Evolutionary conservation across 2,113 vertebrate species (phyloP), one percentile per base, ranked within the genome.

Genomic region (Phoenicopterus ruber): DNA sequence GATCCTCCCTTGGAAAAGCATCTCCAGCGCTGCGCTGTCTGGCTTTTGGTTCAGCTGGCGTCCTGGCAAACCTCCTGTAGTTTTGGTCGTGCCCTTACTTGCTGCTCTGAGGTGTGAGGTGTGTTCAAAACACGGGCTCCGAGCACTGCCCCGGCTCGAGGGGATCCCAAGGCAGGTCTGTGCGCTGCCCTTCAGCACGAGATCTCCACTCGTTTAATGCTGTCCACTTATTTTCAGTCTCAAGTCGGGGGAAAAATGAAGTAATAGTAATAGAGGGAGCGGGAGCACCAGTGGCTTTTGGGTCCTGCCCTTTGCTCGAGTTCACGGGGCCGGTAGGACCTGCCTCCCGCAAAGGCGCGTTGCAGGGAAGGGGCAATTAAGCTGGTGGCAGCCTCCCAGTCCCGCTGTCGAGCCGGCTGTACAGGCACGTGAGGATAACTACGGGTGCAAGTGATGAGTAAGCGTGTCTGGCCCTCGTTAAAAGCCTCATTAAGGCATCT

Each of bases 71-170:
- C 17, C 17, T 74, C 20, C 54, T 49, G 0, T 67, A 10, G 5
- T 70, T 67, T 42, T 47, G 9, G 11, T 76, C 20, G 0, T 79
- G 84, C 77, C 69, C 22, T 40, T 55, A 44, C 78, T 46, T 76
- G 70, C 57, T 18, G 13, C 49, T 86, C 61, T 47, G 57, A 76
- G 81, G 11, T 34, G 16, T 2, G 7, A 31, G 29, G 13, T 67
- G 65, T 17, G 17, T 34, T 76, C 13, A 38, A 17, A 74, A 11
- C 0, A 0, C 28, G 59, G 54, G 31, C 6, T 92, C 42, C 3
- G 6, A 65, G 79, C 4, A 0, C 17, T 63, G 29, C 16, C 6
- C 10, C 0, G 0, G 34, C 58, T 73, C 3, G 1, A 22, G 42
- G 19, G 65, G 15, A 58, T 81, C 49, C 58, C 36, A n/a, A 26